These are phyloP conservation scores for Aphyosemion australe DNA, from an alignment of 2,113 vertebrate genomes.

Conservation along the genomic window DNA sequence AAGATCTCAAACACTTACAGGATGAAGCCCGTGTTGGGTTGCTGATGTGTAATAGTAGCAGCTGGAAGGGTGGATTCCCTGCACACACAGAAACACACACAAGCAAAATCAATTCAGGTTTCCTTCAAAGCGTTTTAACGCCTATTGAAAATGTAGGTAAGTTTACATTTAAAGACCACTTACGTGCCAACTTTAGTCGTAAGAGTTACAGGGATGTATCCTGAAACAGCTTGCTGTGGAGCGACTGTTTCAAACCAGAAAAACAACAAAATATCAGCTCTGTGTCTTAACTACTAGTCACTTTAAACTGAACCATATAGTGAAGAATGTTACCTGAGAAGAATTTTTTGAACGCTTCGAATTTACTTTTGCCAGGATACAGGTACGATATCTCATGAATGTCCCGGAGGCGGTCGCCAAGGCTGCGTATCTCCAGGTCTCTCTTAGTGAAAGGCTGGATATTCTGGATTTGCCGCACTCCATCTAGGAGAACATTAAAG, in stretches of 20 bases:
- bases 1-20: neutral
- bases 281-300: neutral
- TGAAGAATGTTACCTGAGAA: constrained; percentile 83
- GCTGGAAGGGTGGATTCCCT: neutral
- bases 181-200: constrained; percentile 68
- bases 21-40: neutral
- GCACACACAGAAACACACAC: constrained; percentile 6
- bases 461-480: constrained; percentile 89
- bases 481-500: constrained; percentile 61
- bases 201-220: constrained; percentile 69
- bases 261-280: neutral
- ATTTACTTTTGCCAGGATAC: constrained; percentile 84
- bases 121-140: neutral
- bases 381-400: constrained; percentile 85
- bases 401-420: constrained; percentile 91
- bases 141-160: neutral
- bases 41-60: neutral
- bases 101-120: neutral
- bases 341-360: constrained; percentile 87
- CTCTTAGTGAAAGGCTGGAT: constrained; percentile 94
- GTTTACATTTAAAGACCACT: constrained; percentile 21
- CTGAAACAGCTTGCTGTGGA: neutral
- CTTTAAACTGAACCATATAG: neutral
- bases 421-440: constrained; percentile 89
- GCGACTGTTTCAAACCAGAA: constrained; percentile 40